These are phyloP conservation scores for Geophilus truncorum DNA, from an alignment of 2,888 invertebrate genomes.

Conservation along the genomic window DNA sequence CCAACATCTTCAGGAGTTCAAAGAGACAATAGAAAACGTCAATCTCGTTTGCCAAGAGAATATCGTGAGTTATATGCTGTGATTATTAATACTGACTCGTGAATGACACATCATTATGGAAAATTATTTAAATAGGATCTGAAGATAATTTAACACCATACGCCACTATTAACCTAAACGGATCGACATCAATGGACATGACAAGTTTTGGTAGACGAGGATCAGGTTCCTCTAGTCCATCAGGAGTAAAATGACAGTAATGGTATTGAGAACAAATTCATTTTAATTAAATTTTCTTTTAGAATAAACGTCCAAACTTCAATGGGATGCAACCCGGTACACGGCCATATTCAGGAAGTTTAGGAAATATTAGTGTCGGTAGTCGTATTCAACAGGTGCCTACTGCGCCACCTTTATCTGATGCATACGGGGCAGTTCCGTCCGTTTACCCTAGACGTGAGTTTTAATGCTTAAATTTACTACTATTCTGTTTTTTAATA, in stretches of 20 bases:
- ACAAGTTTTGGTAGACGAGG: slow-evolving; percentile 5
- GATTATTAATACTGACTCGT: too few relatives aligned
- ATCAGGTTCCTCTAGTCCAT: background rate
- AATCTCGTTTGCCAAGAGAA: slow-evolving; percentile 10
- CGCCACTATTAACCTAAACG: slow-evolving; percentile 10
- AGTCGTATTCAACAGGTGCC: slow-evolving; percentile 29
- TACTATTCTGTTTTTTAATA: background rate
- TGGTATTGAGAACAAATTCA: background rate
- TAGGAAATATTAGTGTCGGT: slow-evolving; percentile 20
- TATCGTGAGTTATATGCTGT: too few relatives aligned
- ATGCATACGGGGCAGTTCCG: slow-evolving; percentile 1
- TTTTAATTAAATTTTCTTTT: background rate
- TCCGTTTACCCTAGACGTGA: slow-evolving; percentile 20
- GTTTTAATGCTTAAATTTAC: too few relatives aligned
- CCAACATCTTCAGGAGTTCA: background rate
- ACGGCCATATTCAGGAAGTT: background rate
- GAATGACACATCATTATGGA: too few relatives aligned
- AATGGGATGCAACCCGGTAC: background rate
- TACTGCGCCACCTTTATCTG: slow-evolving; percentile 22
- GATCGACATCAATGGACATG: background rate
- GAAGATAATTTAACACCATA: slow-evolving; percentile 14
- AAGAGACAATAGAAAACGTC: background rate
- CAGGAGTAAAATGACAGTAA: background rate
- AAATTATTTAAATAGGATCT: background rate
- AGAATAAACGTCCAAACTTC: background rate